These are phyloP conservation scores for Eristalis intricaria DNA, from an alignment of 2,888 invertebrate genomes.

Conservation along the genomic window DNA sequence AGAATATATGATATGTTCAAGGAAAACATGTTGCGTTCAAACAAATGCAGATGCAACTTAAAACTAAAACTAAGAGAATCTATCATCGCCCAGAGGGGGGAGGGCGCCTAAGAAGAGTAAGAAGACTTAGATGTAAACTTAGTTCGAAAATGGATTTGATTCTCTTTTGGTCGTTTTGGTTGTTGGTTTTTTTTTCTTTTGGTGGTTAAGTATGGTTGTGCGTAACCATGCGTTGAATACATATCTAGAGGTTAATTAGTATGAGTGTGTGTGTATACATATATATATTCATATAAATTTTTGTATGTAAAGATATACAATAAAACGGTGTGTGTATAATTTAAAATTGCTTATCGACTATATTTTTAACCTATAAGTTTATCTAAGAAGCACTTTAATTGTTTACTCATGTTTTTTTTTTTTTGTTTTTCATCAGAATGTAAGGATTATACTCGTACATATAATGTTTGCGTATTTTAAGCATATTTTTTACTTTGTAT, in stretches of 20 bases:
- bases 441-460: constrained; percentile 18
- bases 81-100: not conserved
- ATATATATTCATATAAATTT: constrained; percentile 29
- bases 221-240: constrained; percentile 20
- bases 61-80: not conserved
- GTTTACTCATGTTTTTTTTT: not conserved
- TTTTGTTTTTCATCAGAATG: not conserved
- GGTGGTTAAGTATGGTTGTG: not conserved
- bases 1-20: constrained; percentile 39
- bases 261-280: constrained; percentile 17
- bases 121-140: constrained; percentile 27
- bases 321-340: constrained; percentile 45
- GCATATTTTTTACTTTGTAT: not conserved
- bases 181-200: constrained; percentile 10
- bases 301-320: constrained; percentile 43
- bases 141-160: constrained; percentile 12
- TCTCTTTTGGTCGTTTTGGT: constrained; percentile 27
- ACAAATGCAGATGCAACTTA: not conserved
- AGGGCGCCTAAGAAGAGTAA: not conserved
- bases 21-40: not conserved
- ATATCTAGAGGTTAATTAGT: constrained; percentile 17
- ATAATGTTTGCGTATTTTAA: constrained; percentile 17
- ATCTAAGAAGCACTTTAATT: constrained; percentile 59
- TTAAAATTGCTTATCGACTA: constrained; percentile 31
- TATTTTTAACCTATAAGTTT: constrained; percentile 41